These are phyloP conservation scores for Habropoda laboriosa DNA, from an alignment of 1,140 invertebrate genomes.

Conservation along the genomic window DNA sequence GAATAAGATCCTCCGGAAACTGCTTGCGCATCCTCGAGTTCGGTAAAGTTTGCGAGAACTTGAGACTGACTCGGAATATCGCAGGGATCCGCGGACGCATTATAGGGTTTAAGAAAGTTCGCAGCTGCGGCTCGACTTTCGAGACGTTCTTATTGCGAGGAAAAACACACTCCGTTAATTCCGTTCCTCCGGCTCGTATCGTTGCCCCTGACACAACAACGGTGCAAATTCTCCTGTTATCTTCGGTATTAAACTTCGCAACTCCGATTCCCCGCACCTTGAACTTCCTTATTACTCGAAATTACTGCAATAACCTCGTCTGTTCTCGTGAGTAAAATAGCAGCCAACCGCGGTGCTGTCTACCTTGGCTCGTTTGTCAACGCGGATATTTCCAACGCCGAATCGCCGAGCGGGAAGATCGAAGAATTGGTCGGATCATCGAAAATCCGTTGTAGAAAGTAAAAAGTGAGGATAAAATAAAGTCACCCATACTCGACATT, in stretches of 20 bases:
- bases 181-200: neutral
- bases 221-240: neutral
- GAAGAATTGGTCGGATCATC: too few species aligned
- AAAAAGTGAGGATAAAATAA: too few species aligned
- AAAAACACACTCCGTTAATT: neutral
- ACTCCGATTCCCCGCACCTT: neutral
- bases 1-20: constrained; percentile 28
- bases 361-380: too few species aligned
- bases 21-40: constrained; percentile 13
- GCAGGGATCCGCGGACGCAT: constrained; percentile 23
- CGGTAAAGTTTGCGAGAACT: constrained; percentile 18
- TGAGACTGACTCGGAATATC: constrained; percentile 27
- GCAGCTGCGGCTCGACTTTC: constrained; percentile 3
- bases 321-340: neutral
- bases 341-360: neutral
- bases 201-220: neutral
- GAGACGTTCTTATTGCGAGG: constrained; percentile 14
- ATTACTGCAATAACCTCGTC: neutral
- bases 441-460: too few species aligned
- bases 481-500: too few species aligned
- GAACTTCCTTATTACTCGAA: neutral
- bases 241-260: neutral
- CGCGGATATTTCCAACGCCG: too few species aligned
- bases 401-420: too few species aligned
- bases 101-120: constrained; percentile 35